Base-by-base conservation (phyloP, 2,888 invertebrate genomes). In the Apotomis betuletana region DNA sequence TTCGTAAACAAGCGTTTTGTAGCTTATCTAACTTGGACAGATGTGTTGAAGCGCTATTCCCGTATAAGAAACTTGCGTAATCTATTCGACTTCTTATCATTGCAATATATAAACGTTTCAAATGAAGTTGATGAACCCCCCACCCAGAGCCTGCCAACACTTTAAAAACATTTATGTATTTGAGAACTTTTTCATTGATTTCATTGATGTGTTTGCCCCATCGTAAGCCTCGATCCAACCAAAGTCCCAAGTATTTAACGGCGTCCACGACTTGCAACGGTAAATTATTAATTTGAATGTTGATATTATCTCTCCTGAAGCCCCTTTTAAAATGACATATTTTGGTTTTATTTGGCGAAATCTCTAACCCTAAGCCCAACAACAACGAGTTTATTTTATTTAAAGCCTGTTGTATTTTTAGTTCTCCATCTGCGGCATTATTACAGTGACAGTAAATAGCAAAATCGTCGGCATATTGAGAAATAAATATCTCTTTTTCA, bases 241-340 rank as follows among this genome's bases (percentile, higher is more conserved):
- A 76, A 49, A 77, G 36, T 5, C 73, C 73, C 9, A 70, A 15
- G 10, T 63, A 27, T 9, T 70, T 63, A 3, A 77, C 5, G 46
- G 74, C 71, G 67, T 74, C 75, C 9, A 74, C 57, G 12, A 38
- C 52, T 1, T 74, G 60, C 2, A 73, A 75, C 5, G 46, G 10
- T 9, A 60, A 5, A 73, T 0, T 1, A 3, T 6, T 12, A 1
- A 44, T 55, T 46, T 65, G 68, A 2, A 75, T 3, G 27, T 9
- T 38, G 1, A 57, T 36, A 0, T 27, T 27, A 9, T 49, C n/a
- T 49, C 54, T 67, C 5, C n/a, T 57, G n/a, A 0, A 1, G 0
- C 76, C 70, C 58, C 69, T 75, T 13, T 15, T 75, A 64, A 77
- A 78, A 5, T 75, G 4, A 59, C 77, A 76, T 3, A 74, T 2